Conservation (phyloP, 1,140 invertebrate species). For the Thaumatotibia leucotreta region DNA sequence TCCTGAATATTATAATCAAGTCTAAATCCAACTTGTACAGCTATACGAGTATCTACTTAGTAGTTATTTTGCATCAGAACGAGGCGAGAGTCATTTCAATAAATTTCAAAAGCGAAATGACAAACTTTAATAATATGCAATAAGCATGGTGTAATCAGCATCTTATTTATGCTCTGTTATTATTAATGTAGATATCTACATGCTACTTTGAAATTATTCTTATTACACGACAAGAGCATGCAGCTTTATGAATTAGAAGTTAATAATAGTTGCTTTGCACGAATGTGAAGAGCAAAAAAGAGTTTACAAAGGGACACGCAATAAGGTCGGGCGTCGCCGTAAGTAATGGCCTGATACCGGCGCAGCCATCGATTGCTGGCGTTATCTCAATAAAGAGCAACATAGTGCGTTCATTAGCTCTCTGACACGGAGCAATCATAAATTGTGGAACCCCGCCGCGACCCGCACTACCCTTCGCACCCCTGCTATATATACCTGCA, state of each 20-base stretch:
- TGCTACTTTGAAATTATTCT: slow-evolving; percentile 28
- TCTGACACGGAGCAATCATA: slow-evolving; percentile 73
- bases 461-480: slow-evolving; percentile 51
- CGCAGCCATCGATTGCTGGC: slow-evolving; percentile 62
- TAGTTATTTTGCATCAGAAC: neutral
- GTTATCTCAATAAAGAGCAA: slow-evolving; percentile 75
- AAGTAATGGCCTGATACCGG: slow-evolving; percentile 60
- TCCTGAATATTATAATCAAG: neutral
- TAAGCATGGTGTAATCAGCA: slow-evolving; percentile 23
- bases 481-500: slow-evolving; percentile 42
- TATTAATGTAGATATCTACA: slow-evolving; percentile 27
- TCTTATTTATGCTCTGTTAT: slow-evolving; percentile 18
- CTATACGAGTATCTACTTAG: too few species aligned
- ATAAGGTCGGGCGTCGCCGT: slow-evolving; percentile 52
- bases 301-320: slow-evolving; percentile 62
- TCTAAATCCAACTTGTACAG: neutral
- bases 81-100: neutral
- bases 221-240: slow-evolving; percentile 32
- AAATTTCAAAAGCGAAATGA: slow-evolving; percentile 19
- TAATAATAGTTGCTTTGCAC: slow-evolving; percentile 64
- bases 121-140: slow-evolving; percentile 26
- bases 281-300: slow-evolving; percentile 53
- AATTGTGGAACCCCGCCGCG: slow-evolving; percentile 65
- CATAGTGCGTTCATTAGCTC: slow-evolving; percentile 73
- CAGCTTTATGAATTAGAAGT: slow-evolving; percentile 52